Evolutionary conservation across 37 sponge, comb jelly and placozoan species (phyloP).

Genomic region (Beroe ovata): DNA sequence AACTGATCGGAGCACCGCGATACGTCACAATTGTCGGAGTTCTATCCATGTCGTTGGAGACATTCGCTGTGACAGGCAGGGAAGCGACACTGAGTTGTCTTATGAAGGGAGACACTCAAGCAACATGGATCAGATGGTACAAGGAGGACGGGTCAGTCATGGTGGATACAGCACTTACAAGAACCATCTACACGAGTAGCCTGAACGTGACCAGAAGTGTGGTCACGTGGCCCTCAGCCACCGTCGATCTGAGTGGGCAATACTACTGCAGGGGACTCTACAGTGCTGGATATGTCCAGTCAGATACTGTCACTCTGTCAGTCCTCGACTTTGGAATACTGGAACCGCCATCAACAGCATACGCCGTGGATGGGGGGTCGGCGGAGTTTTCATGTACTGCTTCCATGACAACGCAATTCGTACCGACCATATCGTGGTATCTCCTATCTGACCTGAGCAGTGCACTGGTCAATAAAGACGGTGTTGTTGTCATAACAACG

Average conservation of each 20-base stretch:
- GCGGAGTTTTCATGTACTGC: conserved; percentile 13
- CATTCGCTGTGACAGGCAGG: neutral
- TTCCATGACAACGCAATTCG: neutral
- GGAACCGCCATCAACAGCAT: neutral
- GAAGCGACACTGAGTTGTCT: conserved; percentile 33
- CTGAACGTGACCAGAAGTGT: neutral
- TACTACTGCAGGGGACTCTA: conserved; percentile 67
- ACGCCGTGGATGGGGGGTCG: neutral
- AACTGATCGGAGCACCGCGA: neutral
- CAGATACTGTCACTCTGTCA: neutral
- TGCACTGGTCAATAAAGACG: neutral
- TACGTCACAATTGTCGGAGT: conserved; percentile 22
- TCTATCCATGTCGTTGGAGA: neutral
- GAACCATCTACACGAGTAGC: neutral
- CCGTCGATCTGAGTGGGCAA: neutral
- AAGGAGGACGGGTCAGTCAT: neutral
- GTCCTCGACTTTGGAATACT: conserved; percentile 25
- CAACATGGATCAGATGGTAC: conserved; percentile 61
- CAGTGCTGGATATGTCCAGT: neutral
- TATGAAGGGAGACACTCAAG: conserved; percentile 43
- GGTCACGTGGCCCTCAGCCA: neutral
- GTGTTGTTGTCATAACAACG: neutral
- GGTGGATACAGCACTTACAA: neutral
- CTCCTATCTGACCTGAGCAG: neutral
- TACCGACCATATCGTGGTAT: conserved; percentile 30